These are phyloP conservation scores for Semnornis frantzii DNA, from an alignment of 2,113 vertebrate species.

Conservation along the genomic window DNA sequence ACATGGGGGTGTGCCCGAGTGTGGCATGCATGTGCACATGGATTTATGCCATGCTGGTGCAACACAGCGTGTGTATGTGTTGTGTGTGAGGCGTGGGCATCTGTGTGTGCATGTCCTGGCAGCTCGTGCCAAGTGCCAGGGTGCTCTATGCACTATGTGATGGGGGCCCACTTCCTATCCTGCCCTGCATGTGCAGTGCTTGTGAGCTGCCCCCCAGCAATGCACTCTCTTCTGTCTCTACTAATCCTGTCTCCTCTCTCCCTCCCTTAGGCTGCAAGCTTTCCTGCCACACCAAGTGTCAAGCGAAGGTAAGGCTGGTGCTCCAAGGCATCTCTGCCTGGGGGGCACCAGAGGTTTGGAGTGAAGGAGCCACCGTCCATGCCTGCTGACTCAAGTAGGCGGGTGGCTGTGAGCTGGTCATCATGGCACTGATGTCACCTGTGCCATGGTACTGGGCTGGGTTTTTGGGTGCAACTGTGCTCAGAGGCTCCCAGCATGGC, in stretches of 20 bases:
- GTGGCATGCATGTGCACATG: rapidly evolving
- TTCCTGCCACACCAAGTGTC: constrained; percentile 65
- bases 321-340: rapidly evolving
- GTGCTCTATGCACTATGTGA: rapidly evolving
- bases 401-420: not conserved
- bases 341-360: rapidly evolving
- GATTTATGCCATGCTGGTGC: rapidly evolving
- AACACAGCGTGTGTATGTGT: rapidly evolving
- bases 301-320: constrained; percentile 44
- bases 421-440: not conserved
- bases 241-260: not conserved
- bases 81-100: rapidly evolving
- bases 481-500: not conserved
- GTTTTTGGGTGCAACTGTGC: not conserved
- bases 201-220: rapidly evolving
- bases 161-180: not conserved
- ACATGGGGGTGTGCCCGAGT: rapidly evolving
- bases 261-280: constrained; percentile 46
- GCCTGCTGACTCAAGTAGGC: not conserved
- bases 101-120: rapidly evolving
- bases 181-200: not conserved
- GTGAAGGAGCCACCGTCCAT: not conserved
- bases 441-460: rapidly evolving
- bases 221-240: not conserved
- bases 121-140: not conserved